Base-by-base conservation (phyloP, 2,113 vertebrate genomes). In the Zosterops hypoxanthus region DNA sequence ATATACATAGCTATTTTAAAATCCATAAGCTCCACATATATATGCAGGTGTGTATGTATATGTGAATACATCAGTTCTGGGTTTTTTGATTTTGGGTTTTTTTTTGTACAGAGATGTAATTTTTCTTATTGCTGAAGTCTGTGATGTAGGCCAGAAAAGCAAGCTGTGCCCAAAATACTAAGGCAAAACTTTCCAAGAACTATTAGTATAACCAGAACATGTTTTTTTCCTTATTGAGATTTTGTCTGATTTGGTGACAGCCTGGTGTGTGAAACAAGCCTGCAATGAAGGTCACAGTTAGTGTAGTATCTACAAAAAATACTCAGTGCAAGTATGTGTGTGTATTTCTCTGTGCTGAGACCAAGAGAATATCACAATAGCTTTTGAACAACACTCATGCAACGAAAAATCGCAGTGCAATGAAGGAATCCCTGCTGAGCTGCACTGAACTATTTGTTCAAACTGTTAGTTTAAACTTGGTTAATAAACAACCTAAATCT, bases 51-150 rank as follows among this genome's bases (percentile, higher is more conserved):
- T 52, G 7, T 14, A 14, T 60, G 2, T 14, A 19, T 14, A 11
- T 20, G 25, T 24, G 26, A 42, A 26, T 7, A 14, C 2, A 6
- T 39, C 28, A 10, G 8, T 83, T 82, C 18, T 36, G 29, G 5
- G 4, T 7, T 47, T 71, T 78, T 79, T 47, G 2, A 2, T 26
- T 49, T 70, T 12, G 8, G 0, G 1, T 1, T 13, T 47, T 42
- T 42, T 47, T 81, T 65, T 9, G 33, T 57, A 64, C 28, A 69
- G 55, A 73, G 94, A 72, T 57, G 18, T 6, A 19, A 14, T 29
- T 46, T 63, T 78, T 82, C 19, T 69, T 77, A 24, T 50, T 59
- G 29, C 20, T 82, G n/a, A 70, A 60, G 7, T 41, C 24, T 50
- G 29, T 87, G 57, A 49, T 41, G 6, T 24, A 81, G 49, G 14